phyloP scores from a whole-genome alignment of 2,888 invertebrate species.

The Eristalis tenax region DNA sequence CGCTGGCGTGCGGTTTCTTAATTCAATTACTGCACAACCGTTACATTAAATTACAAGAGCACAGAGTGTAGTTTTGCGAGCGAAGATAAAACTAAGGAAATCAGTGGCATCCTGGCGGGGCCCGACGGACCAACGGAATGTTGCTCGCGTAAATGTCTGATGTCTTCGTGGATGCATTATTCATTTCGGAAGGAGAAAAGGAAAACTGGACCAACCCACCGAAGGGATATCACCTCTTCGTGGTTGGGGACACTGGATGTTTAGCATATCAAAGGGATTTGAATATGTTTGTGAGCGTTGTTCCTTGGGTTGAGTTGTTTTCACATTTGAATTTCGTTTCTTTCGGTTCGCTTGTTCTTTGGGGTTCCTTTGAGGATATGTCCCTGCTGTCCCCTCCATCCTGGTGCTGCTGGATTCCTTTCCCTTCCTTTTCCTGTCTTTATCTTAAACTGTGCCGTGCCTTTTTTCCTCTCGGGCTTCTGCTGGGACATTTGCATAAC shows the following conservation, averaged over 20 bases:
- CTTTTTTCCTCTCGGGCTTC: background rate
- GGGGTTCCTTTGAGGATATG: background rate
- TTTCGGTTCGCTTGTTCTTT: background rate
- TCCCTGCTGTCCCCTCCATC: background rate
- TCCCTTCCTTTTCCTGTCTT: background rate
- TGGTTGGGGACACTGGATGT: constrained; percentile 23
- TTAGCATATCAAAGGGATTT: constrained; percentile 67
- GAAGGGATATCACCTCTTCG: constrained; percentile 40
- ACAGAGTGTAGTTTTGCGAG: background rate
- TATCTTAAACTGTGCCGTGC: background rate
- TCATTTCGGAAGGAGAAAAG: constrained; percentile 16
- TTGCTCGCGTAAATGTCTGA: constrained; percentile 26
- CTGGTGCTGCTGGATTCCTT: too few relatives aligned
- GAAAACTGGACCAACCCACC: constrained; percentile 38
- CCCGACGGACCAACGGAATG: background rate
- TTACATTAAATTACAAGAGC: constrained; percentile 45
- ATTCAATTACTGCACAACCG: constrained; percentile 49
- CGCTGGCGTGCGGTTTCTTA: constrained; percentile 2
- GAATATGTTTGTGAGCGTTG: constrained; percentile 52
- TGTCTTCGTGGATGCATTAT: constrained; percentile 41
- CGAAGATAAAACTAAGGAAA: background rate
- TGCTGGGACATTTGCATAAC: background rate
- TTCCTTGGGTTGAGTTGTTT: constrained; percentile 28
- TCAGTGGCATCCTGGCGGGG: background rate
- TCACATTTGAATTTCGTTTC: constrained; percentile 47